phyloP scores from a whole-genome alignment of 92 coral and sea anemone genomes.

The Micromussa lordhowensis region DNA sequence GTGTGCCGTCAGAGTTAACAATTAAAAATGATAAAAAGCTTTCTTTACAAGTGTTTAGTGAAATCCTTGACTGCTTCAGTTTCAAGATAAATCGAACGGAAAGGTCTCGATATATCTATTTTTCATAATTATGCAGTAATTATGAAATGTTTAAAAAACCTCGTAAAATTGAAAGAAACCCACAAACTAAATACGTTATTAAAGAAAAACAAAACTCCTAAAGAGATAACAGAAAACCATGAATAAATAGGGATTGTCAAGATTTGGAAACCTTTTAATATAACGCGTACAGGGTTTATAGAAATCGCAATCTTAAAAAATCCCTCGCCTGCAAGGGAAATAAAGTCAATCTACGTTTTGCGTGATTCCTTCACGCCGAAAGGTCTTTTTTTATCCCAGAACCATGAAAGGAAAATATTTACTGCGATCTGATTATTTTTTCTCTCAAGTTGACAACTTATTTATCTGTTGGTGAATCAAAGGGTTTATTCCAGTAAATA shows the following conservation, averaged over 20 bases:
- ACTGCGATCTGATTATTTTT: neutral
- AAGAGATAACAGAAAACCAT: neutral
- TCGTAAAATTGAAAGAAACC: neutral
- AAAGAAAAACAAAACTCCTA: neutral
- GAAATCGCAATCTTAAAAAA: neutral
- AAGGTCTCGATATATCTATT: neutral
- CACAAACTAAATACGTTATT: neutral
- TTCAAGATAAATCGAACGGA: neutral
- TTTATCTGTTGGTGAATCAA: neutral
- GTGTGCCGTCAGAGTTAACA: neutral
- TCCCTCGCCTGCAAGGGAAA: neutral
- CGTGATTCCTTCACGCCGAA: neutral
- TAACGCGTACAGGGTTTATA: neutral
- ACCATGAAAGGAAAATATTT: neutral
- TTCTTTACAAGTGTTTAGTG: neutral
- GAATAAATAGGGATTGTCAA: neutral
- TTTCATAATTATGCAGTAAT: neutral
- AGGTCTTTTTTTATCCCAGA: neutral
- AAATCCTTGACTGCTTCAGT: neutral
- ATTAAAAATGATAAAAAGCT: neutral
- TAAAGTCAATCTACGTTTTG: neutral
- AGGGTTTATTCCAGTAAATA: neutral
- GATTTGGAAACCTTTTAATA: neutral
- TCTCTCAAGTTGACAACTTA: neutral
- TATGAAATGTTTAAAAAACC: neutral